phyloP scores from a whole-genome alignment of 2,113 vertebrate genomes.

The Poeciliopsis turrubarensis region DNA sequence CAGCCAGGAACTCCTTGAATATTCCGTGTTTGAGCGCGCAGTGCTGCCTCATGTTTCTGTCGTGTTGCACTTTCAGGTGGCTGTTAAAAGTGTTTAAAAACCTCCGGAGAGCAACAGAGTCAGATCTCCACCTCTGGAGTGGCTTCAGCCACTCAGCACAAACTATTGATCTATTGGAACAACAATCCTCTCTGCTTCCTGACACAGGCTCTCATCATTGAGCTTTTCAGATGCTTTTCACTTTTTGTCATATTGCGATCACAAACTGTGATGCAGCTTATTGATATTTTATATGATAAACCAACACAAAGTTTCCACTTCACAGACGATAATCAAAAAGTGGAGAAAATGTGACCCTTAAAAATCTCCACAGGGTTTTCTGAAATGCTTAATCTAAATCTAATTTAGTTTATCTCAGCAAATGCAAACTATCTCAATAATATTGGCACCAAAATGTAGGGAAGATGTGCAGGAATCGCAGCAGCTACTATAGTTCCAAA shows the following conservation, averaged over 20 bases:
- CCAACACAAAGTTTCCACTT: background rate
- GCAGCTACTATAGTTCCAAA: too few relatives aligned
- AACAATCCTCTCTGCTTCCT: background rate
- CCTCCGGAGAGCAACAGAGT: constrained; percentile 33
- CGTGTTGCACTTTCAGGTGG: constrained; percentile 62
- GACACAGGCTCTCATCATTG: background rate
- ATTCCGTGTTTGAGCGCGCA: constrained; percentile 86
- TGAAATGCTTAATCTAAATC: too few relatives aligned
- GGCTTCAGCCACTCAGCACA: constrained; percentile 58
- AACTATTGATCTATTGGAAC: constrained; percentile 59
- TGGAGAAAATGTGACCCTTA: background rate
- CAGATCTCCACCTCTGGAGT: constrained; percentile 51
- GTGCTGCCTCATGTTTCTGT: constrained; percentile 84
- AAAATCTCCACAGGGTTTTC: too few relatives aligned
- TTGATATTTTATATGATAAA: background rate
- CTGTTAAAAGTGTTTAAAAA: constrained; percentile 42
- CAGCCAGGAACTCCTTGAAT: constrained; percentile 89
- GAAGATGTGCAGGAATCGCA: too few relatives aligned
- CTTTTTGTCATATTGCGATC: background rate
- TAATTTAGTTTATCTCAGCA: too few relatives aligned
- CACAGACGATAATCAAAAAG: too few relatives aligned
- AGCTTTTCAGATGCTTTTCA: too few relatives aligned
- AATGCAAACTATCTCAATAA: too few relatives aligned
- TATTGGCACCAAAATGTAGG: too few relatives aligned
- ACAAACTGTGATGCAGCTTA: background rate